Evolutionary conservation across 1,140 invertebrate genomes (phyloP), one percentile per base, ranked within the genome.

Genomic region (Drosophila malerkotliana): DNA sequence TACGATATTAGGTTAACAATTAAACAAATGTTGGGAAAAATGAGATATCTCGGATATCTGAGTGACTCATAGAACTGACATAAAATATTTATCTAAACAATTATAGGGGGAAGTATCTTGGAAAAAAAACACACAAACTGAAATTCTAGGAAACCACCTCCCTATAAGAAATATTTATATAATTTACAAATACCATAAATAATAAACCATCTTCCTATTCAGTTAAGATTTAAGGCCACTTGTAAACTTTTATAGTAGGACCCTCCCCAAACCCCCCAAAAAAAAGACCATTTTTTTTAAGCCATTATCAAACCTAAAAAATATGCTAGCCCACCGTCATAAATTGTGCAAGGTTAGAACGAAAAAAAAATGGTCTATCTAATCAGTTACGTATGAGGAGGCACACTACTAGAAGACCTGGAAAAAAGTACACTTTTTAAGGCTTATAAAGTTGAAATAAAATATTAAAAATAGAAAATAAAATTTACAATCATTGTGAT

Each of bases 291-390:
- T 32, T 32, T 74, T 56, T 14, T 44, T 64, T 14, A 49, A 26
- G n/a, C 14, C 51, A 54, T 21, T 56, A 75, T 47, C 72, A 56
- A 64, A 26, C 9, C 18, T 15, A 44, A 64, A 66, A 64, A 74
- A 64, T 49, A 56, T 74, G 37, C 21, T 60, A 44, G 59, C 47
- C 30, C 45, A 21, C 56, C 54, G 57, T 72, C 72, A 72, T 87
- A 85, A 85, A 87, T 85, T 82, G 74, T 78, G 78, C 82, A 88
- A 85, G 82, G 74, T 72, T 85, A 45, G 52, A 78, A 61, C 41
- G 8, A 68, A 62, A 55, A 55, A 67, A 9, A 14, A 67, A n/a
- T 14, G 10, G 30, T 57, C 61, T 87, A 87, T 85, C 81, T 85
- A 74, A 85, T 85, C 82, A 87, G 61, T 58, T 75, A 45, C 30